phyloP scores from a whole-genome alignment of 1,140 invertebrate species.

The Drosophila biarmipes region DNA sequence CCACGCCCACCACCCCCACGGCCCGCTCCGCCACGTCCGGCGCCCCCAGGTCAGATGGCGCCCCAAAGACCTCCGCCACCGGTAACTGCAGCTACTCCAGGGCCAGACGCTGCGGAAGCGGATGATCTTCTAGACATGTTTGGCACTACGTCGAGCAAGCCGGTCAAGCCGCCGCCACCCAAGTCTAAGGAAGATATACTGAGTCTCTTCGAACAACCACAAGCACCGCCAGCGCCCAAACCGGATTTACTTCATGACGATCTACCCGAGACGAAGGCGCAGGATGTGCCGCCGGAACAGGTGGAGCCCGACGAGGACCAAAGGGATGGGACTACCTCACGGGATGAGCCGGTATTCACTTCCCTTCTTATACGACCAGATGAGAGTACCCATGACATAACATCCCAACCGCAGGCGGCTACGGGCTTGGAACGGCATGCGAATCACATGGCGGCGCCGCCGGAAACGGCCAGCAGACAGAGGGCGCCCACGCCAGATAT shows the following conservation, averaged over 20 bases:
- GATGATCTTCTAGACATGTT: conserved; percentile 85
- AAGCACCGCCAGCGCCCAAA: conserved; percentile 68
- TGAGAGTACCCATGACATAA: conserved; percentile 81
- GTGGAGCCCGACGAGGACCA: conserved; percentile 7
- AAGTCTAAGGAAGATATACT: conserved; percentile 88
- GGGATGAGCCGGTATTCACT: conserved; percentile 72
- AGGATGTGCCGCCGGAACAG: not conserved
- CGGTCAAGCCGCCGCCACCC: conserved; percentile 83
- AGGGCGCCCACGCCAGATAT: conserved; percentile 80
- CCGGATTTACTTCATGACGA: conserved; percentile 86
- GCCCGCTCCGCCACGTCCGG: conserved; percentile 84
- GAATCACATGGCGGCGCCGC: conserved; percentile 52
- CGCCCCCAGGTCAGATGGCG: conserved; percentile 79
- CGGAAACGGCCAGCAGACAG: conserved; percentile 52
- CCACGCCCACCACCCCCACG: conserved; percentile 82
- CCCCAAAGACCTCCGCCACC: conserved; percentile 65
- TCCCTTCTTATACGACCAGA: conserved; percentile 74
- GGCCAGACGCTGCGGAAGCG: conserved; percentile 40
- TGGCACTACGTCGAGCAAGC: conserved; percentile 75
- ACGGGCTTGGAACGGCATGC: conserved; percentile 15
- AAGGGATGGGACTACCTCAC: conserved; percentile 2
- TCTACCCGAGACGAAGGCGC: conserved; percentile 64
- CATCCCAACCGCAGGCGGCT: conserved; percentile 75
- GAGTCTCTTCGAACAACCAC: conserved; percentile 87
- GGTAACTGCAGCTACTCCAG: conserved; percentile 11